Conservation (phyloP, 2,797 vertebrate species). For the Mormyrops boulengeri region DNA sequence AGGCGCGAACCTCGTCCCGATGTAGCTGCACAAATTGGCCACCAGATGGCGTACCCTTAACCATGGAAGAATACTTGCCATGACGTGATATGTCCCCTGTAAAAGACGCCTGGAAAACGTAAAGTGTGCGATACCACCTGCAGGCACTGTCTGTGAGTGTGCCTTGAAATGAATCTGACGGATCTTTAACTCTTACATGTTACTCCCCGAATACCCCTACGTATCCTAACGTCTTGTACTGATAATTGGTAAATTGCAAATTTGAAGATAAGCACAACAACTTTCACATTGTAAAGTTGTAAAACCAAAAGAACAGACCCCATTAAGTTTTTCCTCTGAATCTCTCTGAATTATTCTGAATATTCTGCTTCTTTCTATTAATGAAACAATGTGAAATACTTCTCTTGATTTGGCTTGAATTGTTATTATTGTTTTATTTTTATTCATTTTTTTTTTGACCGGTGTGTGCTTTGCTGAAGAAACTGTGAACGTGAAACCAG, state of each 20-base stretch:
- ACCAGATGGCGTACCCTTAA: neutral
- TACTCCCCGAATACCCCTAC: neutral
- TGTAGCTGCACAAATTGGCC: neutral
- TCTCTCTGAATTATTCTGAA: slow-evolving; percentile 38
- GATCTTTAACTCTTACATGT: neutral
- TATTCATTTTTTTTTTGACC: slow-evolving; percentile 20
- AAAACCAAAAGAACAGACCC: slow-evolving; percentile 16
- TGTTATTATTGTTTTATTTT: neutral
- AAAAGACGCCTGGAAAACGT: neutral
- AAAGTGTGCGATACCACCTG: neutral
- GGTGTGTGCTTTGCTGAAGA: slow-evolving; percentile 39
- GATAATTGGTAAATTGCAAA: slow-evolving; percentile 31
- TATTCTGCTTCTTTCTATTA: slow-evolving; percentile 47
- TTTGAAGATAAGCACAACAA: slow-evolving; percentile 59
- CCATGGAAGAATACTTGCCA: neutral
- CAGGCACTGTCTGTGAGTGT: neutral
- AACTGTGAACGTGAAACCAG: slow-evolving; percentile 58
- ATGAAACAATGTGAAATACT: slow-evolving; percentile 39
- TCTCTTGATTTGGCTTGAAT: slow-evolving; percentile 30
- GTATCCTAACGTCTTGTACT: slow-evolving; percentile 22
- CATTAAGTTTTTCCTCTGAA: slow-evolving; percentile 28
- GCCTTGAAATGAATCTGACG: slow-evolving; percentile 11
- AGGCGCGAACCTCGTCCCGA: neutral
- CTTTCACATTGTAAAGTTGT: slow-evolving; percentile 39
- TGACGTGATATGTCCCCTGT: neutral